Evolutionary conservation across 2,797 vertebrate species (phyloP), one percentile per base, ranked within the genome.

Genomic region (Muscicapa comitata): DNA sequence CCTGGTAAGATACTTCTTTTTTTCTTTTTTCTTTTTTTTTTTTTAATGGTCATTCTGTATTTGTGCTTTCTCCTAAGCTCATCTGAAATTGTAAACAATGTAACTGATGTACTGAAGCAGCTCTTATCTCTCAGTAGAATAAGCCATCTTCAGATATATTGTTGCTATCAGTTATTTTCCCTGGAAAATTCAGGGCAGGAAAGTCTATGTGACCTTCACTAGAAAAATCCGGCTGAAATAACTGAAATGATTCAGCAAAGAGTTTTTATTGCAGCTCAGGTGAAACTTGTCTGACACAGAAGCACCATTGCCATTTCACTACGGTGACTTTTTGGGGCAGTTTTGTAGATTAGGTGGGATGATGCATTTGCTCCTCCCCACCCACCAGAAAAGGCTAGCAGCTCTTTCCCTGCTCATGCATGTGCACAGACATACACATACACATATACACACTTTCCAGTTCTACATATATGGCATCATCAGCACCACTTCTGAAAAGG

Each of bases 1-100:
- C 92, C 61, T 97, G 31, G 99, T 99, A 95, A 99, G 99, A 75
- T 7, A 65, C 65, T 21, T 38, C 1, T 55, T 28, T 28, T 12
- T 13, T 29, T 9, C 4, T 21, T 9, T 35, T 6, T 17, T 42
- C 16, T 12, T 16, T 11, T n/a, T 6, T 16, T 42, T 38, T 23
- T 48, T 37, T 13, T 10, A 45, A n/a, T 28, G 15, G 28, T 75
- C 12, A 8, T 24, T 35, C 31, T 72, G 23, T 80, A 26, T 17
- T 31, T 51, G 6, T 75, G 7, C 57, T 74, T 83, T 78, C 24
- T 91, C 19, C 4, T 26, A 7, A 37, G 3, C 29, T 67, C 24
- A 3, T 54, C 4, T 61, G 26, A 57, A 65, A 45, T 17, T 50
- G 7, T 81, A 15, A 86, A 68, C 19, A 70, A 0, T 29, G 2